Percentiles rank a stretch among this genome's conserved stretches.
These are phyloP conservation scores for Lontra canadensis DNA, from an alignment of 2,113 vertebrate genomes.

Conservation along the genomic window DNA sequence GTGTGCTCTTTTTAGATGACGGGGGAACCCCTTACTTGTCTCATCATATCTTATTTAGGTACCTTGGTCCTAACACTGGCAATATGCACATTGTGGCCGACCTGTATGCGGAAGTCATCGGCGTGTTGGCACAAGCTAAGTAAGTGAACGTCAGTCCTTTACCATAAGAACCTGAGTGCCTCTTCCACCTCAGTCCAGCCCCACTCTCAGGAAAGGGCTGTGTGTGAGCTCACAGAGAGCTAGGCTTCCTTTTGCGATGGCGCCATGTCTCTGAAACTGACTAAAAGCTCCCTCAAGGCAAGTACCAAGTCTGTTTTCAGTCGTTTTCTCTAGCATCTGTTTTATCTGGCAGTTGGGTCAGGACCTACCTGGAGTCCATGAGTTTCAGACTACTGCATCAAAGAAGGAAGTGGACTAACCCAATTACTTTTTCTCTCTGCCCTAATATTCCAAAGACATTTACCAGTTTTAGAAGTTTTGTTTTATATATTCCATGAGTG, in stretches of 20 bases:
- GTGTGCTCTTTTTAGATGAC: background rate
- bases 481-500: slow-evolving; percentile 65
- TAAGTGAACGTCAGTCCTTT: slow-evolving; percentile 81
- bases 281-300: background rate
- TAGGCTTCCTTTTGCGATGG: background rate
- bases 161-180: fast-evolving
- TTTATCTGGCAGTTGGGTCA: background rate
- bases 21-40: slow-evolving; percentile 40
- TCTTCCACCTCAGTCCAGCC: background rate
- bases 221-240: background rate
- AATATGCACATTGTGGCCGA: slow-evolving; percentile 99
- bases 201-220: background rate
- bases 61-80: slow-evolving; percentile 97
- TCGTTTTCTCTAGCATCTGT: background rate
- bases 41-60: slow-evolving; percentile 84
- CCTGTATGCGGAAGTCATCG: slow-evolving; percentile 97
- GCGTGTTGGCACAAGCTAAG: slow-evolving; percentile 98
- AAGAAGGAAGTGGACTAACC: slow-evolving; percentile 44
- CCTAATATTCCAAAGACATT: slow-evolving; percentile 36
- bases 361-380: background rate
- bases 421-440: slow-evolving; percentile 54
- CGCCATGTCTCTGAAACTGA: background rate
- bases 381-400: background rate
- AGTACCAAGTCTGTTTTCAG: background rate
- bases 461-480: slow-evolving; percentile 36